Evolutionary conservation across 2,797 vertebrate genomes (phyloP).

Genomic region (Manis crassicaudata): DNA sequence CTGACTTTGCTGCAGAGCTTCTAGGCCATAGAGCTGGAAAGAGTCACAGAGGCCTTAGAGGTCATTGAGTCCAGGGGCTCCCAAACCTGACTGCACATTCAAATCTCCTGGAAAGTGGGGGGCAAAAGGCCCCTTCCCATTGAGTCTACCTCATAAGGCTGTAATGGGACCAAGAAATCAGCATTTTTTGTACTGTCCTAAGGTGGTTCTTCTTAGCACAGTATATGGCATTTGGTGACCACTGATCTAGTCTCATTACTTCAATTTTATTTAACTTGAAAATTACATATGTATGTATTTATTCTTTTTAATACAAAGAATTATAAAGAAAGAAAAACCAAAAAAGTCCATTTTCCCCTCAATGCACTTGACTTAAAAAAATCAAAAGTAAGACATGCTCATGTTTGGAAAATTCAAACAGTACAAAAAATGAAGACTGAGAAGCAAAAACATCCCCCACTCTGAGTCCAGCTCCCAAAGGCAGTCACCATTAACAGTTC

Average conservation of each 20-base stretch:
- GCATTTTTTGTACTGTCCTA: neutral
- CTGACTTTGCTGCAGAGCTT: neutral
- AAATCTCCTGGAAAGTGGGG: neutral
- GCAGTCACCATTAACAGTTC: neutral
- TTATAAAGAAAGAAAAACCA: neutral
- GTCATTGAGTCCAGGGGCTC: neutral
- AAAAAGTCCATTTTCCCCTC: neutral
- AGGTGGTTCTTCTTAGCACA: neutral
- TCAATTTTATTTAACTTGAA: conserved; percentile 12
- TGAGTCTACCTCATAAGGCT: neutral
- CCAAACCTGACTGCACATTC: neutral
- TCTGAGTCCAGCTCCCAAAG: neutral
- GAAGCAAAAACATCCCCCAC: neutral
- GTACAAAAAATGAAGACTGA: neutral
- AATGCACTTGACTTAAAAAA: neutral
- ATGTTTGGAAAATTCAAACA: neutral
- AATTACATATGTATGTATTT: neutral
- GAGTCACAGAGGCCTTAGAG: neutral
- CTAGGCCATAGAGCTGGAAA: neutral
- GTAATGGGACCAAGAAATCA: neutral
- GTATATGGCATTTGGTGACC: neutral
- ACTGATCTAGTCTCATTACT: neutral
- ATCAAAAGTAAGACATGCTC: neutral
- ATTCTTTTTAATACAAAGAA: conserved; percentile 22
- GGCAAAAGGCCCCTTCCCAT: neutral